phyloP scores from a whole-genome alignment of 2,113 vertebrate genomes.

The Chloropsis cyanopogon region DNA sequence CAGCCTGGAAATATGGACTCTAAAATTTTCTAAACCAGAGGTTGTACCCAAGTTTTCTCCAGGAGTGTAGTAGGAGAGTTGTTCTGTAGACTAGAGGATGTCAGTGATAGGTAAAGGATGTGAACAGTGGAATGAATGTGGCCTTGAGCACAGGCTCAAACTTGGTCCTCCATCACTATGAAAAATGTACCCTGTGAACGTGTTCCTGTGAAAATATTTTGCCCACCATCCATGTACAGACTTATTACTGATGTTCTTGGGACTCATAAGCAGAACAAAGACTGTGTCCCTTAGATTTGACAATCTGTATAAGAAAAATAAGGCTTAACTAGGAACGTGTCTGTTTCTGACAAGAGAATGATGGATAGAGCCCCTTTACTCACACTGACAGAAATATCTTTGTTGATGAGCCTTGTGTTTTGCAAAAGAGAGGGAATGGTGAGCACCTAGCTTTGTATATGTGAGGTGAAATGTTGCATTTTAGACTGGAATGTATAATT shows the following conservation, averaged over 20 bases:
- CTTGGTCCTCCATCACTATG: neutral
- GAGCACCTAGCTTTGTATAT: neutral
- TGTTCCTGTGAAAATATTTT: neutral
- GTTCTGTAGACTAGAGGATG: neutral
- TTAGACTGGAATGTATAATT: constrained; percentile 35
- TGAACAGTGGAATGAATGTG: neutral
- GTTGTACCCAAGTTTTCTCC: neutral
- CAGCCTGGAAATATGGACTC: neutral
- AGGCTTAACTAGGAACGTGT: constrained; percentile 29
- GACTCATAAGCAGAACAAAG: neutral
- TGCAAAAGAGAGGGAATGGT: constrained; percentile 6
- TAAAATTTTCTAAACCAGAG: neutral
- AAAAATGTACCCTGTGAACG: neutral
- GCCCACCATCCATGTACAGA: neutral
- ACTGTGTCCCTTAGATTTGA: neutral
- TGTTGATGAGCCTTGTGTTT: constrained; percentile 14
- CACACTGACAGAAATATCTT: constrained; percentile 39
- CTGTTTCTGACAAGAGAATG: constrained; percentile 30
- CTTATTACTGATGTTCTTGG: neutral
- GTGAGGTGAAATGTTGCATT: constrained; percentile 42
- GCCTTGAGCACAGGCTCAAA: neutral
- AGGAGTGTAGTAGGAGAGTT: neutral
- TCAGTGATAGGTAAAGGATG: neutral
- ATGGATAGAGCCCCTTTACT: constrained; percentile 51
- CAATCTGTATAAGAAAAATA: constrained; percentile 41